Evolutionary conservation across 64 coral and sea anemone genomes (phyloP).

Genomic region (Montipora capricornis): DNA sequence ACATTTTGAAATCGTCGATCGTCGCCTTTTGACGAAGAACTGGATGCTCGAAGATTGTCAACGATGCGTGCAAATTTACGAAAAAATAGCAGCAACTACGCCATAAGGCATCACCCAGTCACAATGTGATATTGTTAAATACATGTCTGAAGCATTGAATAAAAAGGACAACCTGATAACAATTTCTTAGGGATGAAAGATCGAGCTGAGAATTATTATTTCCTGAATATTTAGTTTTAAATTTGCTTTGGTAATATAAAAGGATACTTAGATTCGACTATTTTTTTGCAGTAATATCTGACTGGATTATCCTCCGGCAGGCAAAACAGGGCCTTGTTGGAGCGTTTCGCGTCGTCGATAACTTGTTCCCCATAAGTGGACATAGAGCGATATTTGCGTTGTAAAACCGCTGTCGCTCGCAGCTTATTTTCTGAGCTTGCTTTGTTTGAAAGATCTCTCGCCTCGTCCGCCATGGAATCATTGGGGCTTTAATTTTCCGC

Average conservation of each 20-base stretch:
- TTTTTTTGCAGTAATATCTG: slow-evolving; percentile 91
- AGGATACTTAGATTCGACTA: slow-evolving; percentile 98
- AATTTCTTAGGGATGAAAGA: neutral
- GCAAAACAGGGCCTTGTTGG: slow-evolving; percentile 86
- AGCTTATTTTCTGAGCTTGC: slow-evolving; percentile 71
- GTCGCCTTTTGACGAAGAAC: too few relatives aligned
- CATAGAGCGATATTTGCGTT: slow-evolving; percentile 85
- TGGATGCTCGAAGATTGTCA: too few relatives aligned
- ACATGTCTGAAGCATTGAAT: slow-evolving; percentile 7
- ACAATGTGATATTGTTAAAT: slow-evolving; percentile 46
- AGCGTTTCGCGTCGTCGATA: slow-evolving; percentile 67
- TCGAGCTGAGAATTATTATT: slow-evolving; percentile 11
- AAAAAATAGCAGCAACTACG: slow-evolving; percentile 13
- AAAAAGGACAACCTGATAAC: slow-evolving; percentile 30
- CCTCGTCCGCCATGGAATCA: slow-evolving; percentile 89
- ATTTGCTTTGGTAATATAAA: neutral
- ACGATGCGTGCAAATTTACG: too few relatives aligned
- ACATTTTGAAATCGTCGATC: neutral
- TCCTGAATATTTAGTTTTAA: neutral
- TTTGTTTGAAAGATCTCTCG: slow-evolving; percentile 48
- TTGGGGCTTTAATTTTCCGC: slow-evolving; percentile 38
- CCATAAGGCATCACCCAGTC: neutral
- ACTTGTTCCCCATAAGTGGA: slow-evolving; percentile 81
- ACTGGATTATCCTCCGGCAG: slow-evolving; percentile 80
- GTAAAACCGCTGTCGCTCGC: slow-evolving; percentile 72